Conservation (phyloP, 2,888 invertebrate species). For the Eustalomyia histrio region DNA sequence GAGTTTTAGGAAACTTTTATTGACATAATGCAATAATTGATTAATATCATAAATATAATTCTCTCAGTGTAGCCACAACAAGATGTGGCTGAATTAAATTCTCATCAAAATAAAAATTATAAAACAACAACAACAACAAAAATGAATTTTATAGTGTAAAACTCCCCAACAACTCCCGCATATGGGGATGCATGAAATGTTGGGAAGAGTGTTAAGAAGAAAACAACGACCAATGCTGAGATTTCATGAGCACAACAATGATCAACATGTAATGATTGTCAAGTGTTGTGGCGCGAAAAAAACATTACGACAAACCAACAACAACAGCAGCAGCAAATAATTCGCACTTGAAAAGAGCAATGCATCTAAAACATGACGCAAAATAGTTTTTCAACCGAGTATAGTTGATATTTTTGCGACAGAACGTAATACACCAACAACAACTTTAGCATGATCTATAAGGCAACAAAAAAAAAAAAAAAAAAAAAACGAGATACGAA, state of each 20-base stretch:
- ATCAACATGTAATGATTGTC: slow-evolving; percentile 63
- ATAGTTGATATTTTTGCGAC: slow-evolving; percentile 28
- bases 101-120: slow-evolving; percentile 60
- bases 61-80: not conserved
- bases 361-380: slow-evolving; percentile 69
- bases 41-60: too few relatives aligned
- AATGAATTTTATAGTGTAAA: slow-evolving; percentile 43
- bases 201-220: slow-evolving; percentile 32
- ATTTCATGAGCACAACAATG: slow-evolving; percentile 42
- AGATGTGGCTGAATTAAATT: slow-evolving; percentile 61
- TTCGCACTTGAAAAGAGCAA: slow-evolving; percentile 67
- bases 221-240: slow-evolving; percentile 58
- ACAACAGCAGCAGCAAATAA: slow-evolving; percentile 40
- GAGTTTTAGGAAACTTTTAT: too few relatives aligned
- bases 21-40: too few relatives aligned
- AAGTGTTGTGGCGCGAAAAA: slow-evolving; percentile 60
- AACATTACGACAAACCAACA: not conserved
- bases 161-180: slow-evolving; percentile 66
- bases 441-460: slow-evolving; percentile 11
- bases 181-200: slow-evolving; percentile 37
- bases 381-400: slow-evolving; percentile 65
- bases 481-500: too few relatives aligned
- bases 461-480: slow-evolving; percentile 44
- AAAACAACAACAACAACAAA: slow-evolving; percentile 17
- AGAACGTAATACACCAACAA: not conserved